Evolutionary conservation across 2,797 vertebrate genomes (phyloP).

Genomic region (Anabas testudineus): DNA sequence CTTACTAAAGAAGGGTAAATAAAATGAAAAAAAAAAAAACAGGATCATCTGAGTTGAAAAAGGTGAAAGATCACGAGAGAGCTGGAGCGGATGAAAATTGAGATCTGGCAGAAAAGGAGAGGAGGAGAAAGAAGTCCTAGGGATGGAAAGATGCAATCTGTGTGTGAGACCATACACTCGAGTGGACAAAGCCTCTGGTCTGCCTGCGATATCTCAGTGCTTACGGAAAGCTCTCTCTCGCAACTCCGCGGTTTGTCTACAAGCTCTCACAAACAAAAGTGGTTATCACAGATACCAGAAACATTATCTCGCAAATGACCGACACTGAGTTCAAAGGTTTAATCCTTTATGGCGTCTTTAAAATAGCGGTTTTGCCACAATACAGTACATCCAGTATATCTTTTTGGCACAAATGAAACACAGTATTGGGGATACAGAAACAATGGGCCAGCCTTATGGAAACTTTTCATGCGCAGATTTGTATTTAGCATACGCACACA

Average conservation of each 20-base stretch:
- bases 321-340: conserved; percentile 17
- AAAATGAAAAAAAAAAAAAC: conserved; percentile 33
- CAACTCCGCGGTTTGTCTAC: conserved; percentile 42
- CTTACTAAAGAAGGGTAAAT: conserved; percentile 51
- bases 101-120: conserved; percentile 56
- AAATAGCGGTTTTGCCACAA: conserved; percentile 5
- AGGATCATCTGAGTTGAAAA: conserved; percentile 39
- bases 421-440: background rate
- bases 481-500: conserved; percentile 26
- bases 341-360: conserved; percentile 9
- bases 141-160: conserved; percentile 66
- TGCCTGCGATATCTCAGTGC: conserved; percentile 50
- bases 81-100: conserved; percentile 58
- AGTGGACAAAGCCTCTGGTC: conserved; percentile 65
- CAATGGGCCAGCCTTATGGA: background rate
- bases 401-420: conserved; percentile 11
- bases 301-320: conserved; percentile 20
- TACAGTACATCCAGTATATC: conserved; percentile 6
- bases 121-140: conserved; percentile 40
- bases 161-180: conserved; percentile 49
- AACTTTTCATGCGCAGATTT: conserved; percentile 16
- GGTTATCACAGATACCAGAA: conserved; percentile 18
- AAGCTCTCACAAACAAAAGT: conserved; percentile 24
- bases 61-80: conserved; percentile 61
- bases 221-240: conserved; percentile 49